Evolutionary conservation across 2,113 vertebrate species (phyloP), one percentile per base, ranked within the genome.

Genomic region (Perca fluviatilis): DNA sequence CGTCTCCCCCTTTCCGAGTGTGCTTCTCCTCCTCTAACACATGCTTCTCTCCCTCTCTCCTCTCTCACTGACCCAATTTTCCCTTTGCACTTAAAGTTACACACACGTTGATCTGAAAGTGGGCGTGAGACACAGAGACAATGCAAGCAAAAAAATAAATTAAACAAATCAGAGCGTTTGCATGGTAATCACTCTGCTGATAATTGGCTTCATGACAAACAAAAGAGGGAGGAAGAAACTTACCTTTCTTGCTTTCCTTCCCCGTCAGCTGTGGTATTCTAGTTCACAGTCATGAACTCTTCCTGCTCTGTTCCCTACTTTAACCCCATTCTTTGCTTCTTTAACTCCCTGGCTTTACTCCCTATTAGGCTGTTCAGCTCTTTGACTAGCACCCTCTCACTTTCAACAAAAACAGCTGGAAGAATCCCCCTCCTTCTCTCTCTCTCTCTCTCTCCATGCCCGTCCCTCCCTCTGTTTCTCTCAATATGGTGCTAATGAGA

Each of bases 401-500:
- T 82, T 89, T 74, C 43, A 58, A 70, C 77, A 88, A 66, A 92
- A 93, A 91, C 91, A 92, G 88, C 90, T 91, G 88, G 82, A 92
- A 74, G 80, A 88, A 74, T 78, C 84, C 87, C 83, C 91, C 92
- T 81, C 87, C 86, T 80, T 36, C 54, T 65, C 74, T 62, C 27
- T 27, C 27, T 27, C 27, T 25, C 25, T 27, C 27, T 27, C 56
- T 70, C 71, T 77, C 66, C 53, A 16, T 64, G 69, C 27, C 72
- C 27, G 71, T 67, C 91, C 83, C 93, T 90, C 86, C 84, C 84
- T 74, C 85, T 25, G 72, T 71, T 71, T 84, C 77, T 95, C 93
- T 93, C 95, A 89, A 85, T 93, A 90, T 88, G 88, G 92, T 95
- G 94, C 87, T 93, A 95, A 94, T 94, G 91, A 94, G 88, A 92